phyloP scores from a whole-genome alignment of 2,888 invertebrate genomes.

The Lithophane leautieri region DNA sequence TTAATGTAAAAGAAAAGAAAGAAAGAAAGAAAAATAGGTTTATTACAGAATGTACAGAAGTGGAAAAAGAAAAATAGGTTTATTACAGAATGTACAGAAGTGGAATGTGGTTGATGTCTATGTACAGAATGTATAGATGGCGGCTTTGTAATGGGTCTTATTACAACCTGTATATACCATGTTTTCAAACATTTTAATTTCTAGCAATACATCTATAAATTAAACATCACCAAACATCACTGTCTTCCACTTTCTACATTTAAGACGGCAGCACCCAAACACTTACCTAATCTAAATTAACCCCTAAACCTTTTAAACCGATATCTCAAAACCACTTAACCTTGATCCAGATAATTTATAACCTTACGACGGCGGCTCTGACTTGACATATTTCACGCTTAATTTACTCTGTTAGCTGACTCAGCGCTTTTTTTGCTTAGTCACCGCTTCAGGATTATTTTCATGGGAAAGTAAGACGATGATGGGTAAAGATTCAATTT shows the following conservation, averaged over 20 bases:
- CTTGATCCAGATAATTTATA: constrained; percentile 56
- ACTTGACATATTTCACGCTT: constrained; percentile 60
- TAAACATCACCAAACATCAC: background rate
- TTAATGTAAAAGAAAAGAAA: no score
- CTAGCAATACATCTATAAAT: background rate
- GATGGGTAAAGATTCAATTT: background rate
- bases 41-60: no score
- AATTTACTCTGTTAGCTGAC: constrained; percentile 54
- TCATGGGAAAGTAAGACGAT: background rate
- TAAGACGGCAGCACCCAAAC: constrained; percentile 16
- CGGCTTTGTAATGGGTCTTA: background rate
- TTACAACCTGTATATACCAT: background rate
- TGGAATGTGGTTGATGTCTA: no score
- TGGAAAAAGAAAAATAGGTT: no score
- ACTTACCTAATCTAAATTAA: constrained; percentile 24
- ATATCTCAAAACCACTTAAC: constrained; percentile 47
- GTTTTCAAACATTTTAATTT: background rate
- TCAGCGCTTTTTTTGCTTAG: constrained; percentile 33
- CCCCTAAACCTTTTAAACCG: constrained; percentile 27
- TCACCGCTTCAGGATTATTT: constrained; percentile 34
- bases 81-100: no score
- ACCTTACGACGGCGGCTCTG: constrained; percentile 29
- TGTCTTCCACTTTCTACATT: background rate
- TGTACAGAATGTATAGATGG: background rate
- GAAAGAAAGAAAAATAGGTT: no score